Percentiles rank a stretch among this genome's conserved stretches.
phyloP scores from a whole-genome alignment of 2,113 vertebrate genomes.

The Agelaius phoeniceus region DNA sequence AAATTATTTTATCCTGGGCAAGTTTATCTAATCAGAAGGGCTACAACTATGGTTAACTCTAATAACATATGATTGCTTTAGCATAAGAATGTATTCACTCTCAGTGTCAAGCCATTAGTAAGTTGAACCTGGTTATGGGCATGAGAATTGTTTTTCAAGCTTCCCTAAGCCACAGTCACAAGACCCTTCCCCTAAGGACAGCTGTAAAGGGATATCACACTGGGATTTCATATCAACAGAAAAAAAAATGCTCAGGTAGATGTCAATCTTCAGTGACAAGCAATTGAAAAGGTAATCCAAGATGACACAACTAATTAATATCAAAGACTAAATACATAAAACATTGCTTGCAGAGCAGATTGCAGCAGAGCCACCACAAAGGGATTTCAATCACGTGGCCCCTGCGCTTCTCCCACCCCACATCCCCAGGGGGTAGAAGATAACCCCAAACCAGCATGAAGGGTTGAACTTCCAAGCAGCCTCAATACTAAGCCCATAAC shows the following conservation, averaged over 20 bases:
- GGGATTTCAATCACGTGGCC: background rate
- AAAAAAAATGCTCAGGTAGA: background rate
- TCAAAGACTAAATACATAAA: background rate
- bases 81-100: background rate
- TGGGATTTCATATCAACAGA: background rate
- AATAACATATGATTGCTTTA: background rate
- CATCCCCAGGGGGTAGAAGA: background rate
- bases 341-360: background rate
- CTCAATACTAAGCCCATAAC: fast-evolving
- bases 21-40: background rate
- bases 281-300: background rate
- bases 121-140: background rate
- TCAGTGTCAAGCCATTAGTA: background rate
- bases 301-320: background rate
- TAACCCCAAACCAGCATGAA: background rate
- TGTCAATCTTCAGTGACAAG: background rate
- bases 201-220: background rate
- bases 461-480: background rate
- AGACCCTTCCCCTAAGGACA: background rate
- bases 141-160: background rate
- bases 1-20: background rate
- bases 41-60: background rate
- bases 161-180: background rate
- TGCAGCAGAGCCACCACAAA: background rate
- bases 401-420: fast-evolving